Evolutionary conservation across 2,888 invertebrate species (phyloP).

Genomic region (Drosophila rellima): DNA sequence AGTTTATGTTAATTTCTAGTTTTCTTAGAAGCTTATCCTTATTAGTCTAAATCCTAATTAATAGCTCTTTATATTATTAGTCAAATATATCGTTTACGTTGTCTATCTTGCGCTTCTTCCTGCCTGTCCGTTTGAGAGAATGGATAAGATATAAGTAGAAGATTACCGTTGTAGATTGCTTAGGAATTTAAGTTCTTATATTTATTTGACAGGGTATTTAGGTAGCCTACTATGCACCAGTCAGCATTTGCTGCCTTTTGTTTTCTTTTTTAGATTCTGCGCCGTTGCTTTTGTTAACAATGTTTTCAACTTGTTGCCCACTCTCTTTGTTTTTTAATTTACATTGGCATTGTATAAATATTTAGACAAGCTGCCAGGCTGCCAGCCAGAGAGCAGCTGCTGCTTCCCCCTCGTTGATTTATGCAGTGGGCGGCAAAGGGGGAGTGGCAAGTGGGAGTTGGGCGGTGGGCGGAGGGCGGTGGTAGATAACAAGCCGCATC

Average conservation of each 20-base stretch:
- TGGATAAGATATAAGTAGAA: no score
- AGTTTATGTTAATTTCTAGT: no score
- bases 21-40: no score
- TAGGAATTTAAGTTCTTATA: background rate
- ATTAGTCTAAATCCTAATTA: no score
- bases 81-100: no score
- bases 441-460: background rate
- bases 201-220: background rate
- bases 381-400: constrained; percentile 30
- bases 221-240: background rate
- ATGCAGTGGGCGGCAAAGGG: constrained; percentile 49
- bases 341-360: constrained; percentile 80
- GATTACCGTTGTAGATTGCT: no score
- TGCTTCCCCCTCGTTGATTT: constrained; percentile 55
- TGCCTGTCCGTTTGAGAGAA: no score
- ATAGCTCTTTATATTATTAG: no score
- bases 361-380: constrained; percentile 69
- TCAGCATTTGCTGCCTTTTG: background rate
- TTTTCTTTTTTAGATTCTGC: constrained; percentile 46
- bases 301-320: constrained; percentile 79
- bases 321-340: constrained; percentile 72
- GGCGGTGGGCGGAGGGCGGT: background rate
- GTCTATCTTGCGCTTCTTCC: no score
- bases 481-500: constrained; percentile 41
- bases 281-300: constrained; percentile 55